Conservation (phyloP, 2,797 vertebrate genomes). For the Danionella dracula region DNA sequence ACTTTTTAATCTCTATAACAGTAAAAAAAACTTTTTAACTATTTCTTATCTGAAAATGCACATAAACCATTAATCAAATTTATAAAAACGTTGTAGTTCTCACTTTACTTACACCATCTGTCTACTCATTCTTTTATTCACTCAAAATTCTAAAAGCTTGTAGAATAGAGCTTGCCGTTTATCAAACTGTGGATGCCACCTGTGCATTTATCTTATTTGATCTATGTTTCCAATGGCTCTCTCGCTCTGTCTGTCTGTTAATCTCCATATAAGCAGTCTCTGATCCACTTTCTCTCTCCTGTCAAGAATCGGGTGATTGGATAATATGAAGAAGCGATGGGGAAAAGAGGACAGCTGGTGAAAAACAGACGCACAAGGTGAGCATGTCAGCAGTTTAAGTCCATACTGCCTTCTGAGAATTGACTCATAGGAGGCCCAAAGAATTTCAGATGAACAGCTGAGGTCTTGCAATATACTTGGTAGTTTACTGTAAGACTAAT, state of each 20-base stretch:
- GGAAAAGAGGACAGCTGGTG: background rate
- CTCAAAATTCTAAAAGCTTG: background rate
- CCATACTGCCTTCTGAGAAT: conserved; percentile 3
- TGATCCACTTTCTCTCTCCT: background rate
- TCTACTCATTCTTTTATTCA: background rate
- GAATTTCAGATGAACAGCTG: background rate
- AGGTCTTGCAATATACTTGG: too few relatives aligned
- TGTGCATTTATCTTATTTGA: background rate
- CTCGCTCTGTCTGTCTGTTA: background rate
- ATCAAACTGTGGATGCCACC: background rate
- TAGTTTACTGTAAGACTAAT: conserved; percentile 1
- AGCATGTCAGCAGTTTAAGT: conserved; percentile 11
- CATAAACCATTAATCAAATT: too few relatives aligned
- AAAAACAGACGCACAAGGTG: conserved; percentile 5
- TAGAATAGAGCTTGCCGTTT: background rate
- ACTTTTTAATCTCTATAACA: too few relatives aligned
- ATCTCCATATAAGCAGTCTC: background rate
- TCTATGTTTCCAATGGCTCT: background rate
- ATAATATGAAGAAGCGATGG: background rate
- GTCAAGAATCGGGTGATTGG: background rate
- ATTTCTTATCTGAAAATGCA: too few relatives aligned
- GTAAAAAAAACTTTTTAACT: too few relatives aligned
- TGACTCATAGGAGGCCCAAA: background rate
- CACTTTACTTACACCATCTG: background rate
- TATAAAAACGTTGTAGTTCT: too few relatives aligned